phyloP scores from a whole-genome alignment of 2,888 invertebrate genomes.

The Arrhopalites spinosus region DNA sequence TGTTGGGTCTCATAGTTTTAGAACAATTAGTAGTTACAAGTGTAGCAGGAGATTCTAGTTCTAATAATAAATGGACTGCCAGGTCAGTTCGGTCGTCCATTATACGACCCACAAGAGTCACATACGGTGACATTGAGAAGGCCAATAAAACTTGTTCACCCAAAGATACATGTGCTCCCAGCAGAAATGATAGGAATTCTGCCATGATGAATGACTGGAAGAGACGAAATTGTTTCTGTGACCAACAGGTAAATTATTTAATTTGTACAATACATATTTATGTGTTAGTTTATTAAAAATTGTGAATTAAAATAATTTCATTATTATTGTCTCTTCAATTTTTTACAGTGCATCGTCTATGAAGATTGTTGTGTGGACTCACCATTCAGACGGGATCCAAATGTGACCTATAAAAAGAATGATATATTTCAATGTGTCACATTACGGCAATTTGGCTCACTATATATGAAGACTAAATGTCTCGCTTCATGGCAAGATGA shows the following conservation, averaged over 20 bases:
- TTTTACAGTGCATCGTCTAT: conserved; percentile 58
- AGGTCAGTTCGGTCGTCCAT: conserved; percentile 18
- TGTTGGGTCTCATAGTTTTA: not conserved
- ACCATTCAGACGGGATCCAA: conserved; percentile 54
- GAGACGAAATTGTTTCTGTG: conserved; percentile 61
- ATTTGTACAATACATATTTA: no score
- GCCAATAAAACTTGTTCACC: conserved; percentile 54
- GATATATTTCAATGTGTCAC: conserved; percentile 59
- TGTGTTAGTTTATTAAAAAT: no score
- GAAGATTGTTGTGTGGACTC: conserved; percentile 63
- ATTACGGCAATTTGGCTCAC: conserved; percentile 59
- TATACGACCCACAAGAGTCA: conserved; percentile 52
- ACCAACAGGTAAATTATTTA: conserved; percentile 56
- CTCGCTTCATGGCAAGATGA: conserved; percentile 59
- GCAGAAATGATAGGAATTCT: conserved; percentile 54
- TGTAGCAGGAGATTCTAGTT: not conserved
- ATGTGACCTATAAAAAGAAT: conserved; percentile 57
- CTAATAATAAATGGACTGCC: not conserved
- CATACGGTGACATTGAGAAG: conserved; percentile 55
- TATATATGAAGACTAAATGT: conserved; percentile 61
- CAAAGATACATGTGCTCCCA: conserved; percentile 55
- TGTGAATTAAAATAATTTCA: no score
- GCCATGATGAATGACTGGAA: conserved; percentile 58
- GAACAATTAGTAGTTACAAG: conserved; percentile 4
- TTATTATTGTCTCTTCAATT: no score